phyloP scores from a whole-genome alignment of 1,140 invertebrate species.

The Drosophila takahashii region DNA sequence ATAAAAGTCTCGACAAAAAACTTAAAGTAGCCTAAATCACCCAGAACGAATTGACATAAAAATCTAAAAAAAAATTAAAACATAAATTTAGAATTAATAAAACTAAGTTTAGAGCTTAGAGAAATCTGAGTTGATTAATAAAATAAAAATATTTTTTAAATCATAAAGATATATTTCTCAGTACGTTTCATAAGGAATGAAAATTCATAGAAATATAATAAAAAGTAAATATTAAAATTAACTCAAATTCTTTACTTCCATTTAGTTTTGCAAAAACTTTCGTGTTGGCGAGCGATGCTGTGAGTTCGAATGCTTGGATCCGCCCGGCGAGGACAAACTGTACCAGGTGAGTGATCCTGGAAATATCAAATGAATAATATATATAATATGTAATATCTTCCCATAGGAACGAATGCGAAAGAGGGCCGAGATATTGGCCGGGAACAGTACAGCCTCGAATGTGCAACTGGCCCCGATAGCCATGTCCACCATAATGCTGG shows the following conservation, averaged over 20 bases:
- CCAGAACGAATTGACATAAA: no score
- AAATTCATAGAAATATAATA: neutral
- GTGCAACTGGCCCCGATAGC: slow-evolving; percentile 67
- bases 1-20: no score
- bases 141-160: no score
- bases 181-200: no score
- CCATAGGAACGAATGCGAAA: slow-evolving; percentile 85
- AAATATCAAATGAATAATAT: no score
- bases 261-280: slow-evolving; percentile 91
- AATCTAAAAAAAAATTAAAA: no score
- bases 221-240: neutral
- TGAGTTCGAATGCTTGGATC: slow-evolving; percentile 91
- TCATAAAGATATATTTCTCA: no score
- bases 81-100: no score
- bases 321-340: slow-evolving; percentile 87
- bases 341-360: slow-evolving; percentile 84
- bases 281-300: slow-evolving; percentile 91
- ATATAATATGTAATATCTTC: neutral
- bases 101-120: no score
- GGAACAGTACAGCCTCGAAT: slow-evolving; percentile 85
- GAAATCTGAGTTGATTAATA: no score
- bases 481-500: slow-evolving; percentile 80
- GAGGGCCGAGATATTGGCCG: slow-evolving; percentile 86
- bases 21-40: no score
- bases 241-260: no score